These are phyloP conservation scores for Andrena camellia DNA, from an alignment of 2,888 invertebrate genomes.

Conservation along the genomic window DNA sequence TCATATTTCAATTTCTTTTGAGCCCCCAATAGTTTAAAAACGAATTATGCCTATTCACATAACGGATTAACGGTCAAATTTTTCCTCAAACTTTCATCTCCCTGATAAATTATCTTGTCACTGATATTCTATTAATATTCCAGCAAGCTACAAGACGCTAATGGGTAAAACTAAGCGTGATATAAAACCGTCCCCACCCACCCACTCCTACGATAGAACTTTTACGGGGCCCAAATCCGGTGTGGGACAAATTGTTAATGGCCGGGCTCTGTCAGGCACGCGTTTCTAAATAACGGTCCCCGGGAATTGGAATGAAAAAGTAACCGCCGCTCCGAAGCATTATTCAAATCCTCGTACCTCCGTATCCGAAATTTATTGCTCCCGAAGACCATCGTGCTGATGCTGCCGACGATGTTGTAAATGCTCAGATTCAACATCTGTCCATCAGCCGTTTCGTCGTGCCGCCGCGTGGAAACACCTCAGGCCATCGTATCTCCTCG, in stretches of 20 bases:
- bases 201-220: not conserved
- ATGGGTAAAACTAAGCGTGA: not conserved
- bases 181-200: not conserved
- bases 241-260: conserved; percentile 11
- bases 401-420: conserved; percentile 79
- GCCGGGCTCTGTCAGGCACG: not conserved
- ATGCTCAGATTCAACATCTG: conserved; percentile 82
- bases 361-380: conserved; percentile 87
- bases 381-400: conserved; percentile 84
- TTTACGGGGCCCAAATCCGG: not conserved
- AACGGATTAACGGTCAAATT: too few species aligned
- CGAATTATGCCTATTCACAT: too few species aligned
- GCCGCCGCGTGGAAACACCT: conserved; percentile 37
- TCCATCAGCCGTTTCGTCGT: conserved; percentile 52
- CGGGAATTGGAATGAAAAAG: not conserved
- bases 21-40: too few species aligned
- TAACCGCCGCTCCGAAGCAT: not conserved
- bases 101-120: not conserved
- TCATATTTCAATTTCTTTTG: too few species aligned
- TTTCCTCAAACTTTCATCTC: not conserved
- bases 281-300: conserved; percentile 16
- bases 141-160: not conserved
- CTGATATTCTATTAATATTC: not conserved
- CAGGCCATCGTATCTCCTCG: conserved; percentile 64
- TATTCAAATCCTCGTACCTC: conserved; percentile 83